Evolutionary conservation across 2,888 invertebrate genomes (phyloP).

Genomic region (Koerneria pararmatus): DNA sequence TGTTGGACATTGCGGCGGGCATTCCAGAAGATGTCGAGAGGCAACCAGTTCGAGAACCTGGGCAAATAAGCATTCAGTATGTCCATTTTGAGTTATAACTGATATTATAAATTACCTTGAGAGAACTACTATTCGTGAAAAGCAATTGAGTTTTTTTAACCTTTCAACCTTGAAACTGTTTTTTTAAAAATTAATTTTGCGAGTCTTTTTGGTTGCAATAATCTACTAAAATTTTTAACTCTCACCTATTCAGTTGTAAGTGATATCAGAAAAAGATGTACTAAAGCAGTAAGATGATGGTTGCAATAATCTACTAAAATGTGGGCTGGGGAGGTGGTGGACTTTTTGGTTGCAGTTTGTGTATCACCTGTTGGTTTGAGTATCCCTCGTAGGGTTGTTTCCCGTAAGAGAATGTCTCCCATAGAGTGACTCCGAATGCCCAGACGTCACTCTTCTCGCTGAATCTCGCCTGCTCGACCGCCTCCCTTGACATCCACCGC

Average conservation of each 20-base stretch:
- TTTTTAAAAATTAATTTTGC: no score
- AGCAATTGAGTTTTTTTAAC: no score
- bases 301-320: not conserved
- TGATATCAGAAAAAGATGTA: no score
- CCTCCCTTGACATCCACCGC: conserved; percentile 98
- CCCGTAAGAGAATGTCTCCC: conserved; percentile 98
- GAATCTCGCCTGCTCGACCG: conserved; percentile 92
- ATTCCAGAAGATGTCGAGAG: conserved; percentile 82
- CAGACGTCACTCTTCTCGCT: conserved; percentile 96
- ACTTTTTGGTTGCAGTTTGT: no score
- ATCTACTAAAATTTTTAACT: not conserved
- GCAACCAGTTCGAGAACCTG: conserved; percentile 71
- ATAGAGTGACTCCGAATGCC: conserved; percentile 95
- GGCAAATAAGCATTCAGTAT: no score
- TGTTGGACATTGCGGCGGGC: conserved; percentile 86
- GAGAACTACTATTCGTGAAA: no score
- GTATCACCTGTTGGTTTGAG: conserved; percentile 77
- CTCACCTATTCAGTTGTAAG: not conserved
- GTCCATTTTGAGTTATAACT: no score
- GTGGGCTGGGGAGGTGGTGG: not conserved
- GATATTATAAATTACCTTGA: no score
- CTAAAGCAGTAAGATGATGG: conserved; percentile 67
- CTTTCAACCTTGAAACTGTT: no score
- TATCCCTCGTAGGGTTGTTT: conserved; percentile 90
- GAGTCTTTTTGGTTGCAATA: no score